phyloP scores from a whole-genome alignment of 2,113 vertebrate species.

The Proteles cristata region DNA sequence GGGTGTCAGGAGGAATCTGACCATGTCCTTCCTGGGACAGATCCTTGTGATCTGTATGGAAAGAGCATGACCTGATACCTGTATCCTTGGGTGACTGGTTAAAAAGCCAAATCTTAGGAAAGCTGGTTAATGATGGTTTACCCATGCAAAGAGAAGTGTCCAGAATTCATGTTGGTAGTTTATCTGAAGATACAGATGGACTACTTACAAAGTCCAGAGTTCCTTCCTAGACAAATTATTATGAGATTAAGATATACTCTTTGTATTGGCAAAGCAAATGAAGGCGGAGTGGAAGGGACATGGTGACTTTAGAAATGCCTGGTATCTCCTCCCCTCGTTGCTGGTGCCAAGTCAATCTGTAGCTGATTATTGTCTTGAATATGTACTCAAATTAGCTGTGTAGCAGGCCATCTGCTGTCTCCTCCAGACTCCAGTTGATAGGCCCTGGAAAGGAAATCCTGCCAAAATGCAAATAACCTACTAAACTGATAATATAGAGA shows the following conservation, averaged over 20 bases:
- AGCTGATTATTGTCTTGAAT: constrained; percentile 70
- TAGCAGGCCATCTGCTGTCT: constrained; percentile 74
- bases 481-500: constrained; percentile 37
- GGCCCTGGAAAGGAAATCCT: constrained; percentile 53
- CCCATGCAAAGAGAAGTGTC: neutral
- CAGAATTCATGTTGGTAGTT: neutral
- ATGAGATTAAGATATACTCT: constrained; percentile 33
- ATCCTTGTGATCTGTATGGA: neutral
- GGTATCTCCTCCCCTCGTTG: neutral
- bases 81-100: neutral
- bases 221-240: constrained; percentile 32
- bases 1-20: neutral
- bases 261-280: neutral
- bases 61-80: neutral
- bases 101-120: neutral
- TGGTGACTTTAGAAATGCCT: neutral
- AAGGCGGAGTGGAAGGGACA: constrained; percentile 4
- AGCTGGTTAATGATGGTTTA: neutral
- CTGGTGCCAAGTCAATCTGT: constrained; percentile 70
- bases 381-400: constrained; percentile 72
- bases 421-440: constrained; percentile 28
- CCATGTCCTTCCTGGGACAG: neutral
- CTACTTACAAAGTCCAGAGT: neutral
- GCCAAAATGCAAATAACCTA: constrained; percentile 64
- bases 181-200: neutral